Evolutionary conservation across 2,797 vertebrate species (phyloP), one percentile per base, ranked within the genome.

Genomic region (Coregonus ussuriensis): DNA sequence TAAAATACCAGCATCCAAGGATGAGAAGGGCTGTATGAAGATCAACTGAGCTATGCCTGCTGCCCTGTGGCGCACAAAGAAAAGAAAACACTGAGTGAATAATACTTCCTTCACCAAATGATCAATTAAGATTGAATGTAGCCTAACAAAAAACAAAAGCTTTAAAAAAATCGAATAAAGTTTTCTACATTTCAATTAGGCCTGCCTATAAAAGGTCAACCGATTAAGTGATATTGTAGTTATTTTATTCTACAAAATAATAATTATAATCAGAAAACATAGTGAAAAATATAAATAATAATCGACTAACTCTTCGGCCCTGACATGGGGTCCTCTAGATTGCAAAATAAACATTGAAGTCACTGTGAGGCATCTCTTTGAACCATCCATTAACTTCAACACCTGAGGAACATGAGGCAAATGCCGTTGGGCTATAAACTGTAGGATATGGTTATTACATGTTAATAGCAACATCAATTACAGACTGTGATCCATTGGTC

Each of bases 1-100:
- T 97, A 79, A 95, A 97, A 83, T 96, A 98, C 96, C 97, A 99
- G 84, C 98, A 99, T 76, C 96, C 94, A 68, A 98, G 85, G 66
- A 97, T 91, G 77, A 98, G 82, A 75, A 98, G 89, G 78, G 93
- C 90, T 21, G 93, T 85, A 97, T 92, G 79, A 97, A 88, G 65
- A 94, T 93, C 86, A 99, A 92, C 77, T 98, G 87, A 80, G 93
- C 94, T 77, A 99, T 95, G 2, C 96, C 96, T 53, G 94, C 93
- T 0, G 94, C 95, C 94, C 98, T 99, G 91, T 85, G 88, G 90
- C 59, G 16, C 16, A 82, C 56, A 82, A 25, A 75, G 52, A 78
- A 3, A 82, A 53, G 3, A 18, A 18, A 54, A 54, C 53, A 54
- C 14, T 21, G 4, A 5, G 2, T 62, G 0, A 54, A 18, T n/a